These are phyloP conservation scores for Folsomia candida DNA, from an alignment of 2,888 invertebrate species.

Conservation along the genomic window DNA sequence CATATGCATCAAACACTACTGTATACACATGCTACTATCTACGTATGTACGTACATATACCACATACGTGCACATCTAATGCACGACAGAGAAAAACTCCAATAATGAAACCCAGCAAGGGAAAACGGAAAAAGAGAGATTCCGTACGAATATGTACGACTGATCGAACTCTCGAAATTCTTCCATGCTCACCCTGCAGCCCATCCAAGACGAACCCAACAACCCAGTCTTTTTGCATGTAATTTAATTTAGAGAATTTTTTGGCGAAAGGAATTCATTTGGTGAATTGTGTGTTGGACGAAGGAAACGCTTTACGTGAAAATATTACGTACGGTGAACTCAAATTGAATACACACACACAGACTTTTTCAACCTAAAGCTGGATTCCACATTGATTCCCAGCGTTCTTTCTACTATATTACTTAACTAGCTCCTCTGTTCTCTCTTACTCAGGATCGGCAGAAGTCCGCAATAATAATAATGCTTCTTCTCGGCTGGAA, in stretches of 20 bases:
- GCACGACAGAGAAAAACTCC: too few relatives aligned
- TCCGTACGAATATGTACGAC: too few relatives aligned
- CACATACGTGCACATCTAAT: too few relatives aligned
- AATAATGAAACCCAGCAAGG: too few relatives aligned
- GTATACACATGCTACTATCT: too few relatives aligned
- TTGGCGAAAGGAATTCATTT: slow-evolving; percentile 16
- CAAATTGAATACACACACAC: neutral
- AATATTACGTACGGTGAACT: neutral
- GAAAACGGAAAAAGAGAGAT: too few relatives aligned
- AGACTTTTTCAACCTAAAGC: neutral
- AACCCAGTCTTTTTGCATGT: slow-evolving; percentile 7
- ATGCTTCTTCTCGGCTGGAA: neutral
- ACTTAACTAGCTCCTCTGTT: neutral
- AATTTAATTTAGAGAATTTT: slow-evolving; percentile 22
- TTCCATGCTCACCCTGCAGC: slow-evolving; percentile 4
- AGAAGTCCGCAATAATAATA: too few relatives aligned
- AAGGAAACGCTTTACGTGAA: neutral
- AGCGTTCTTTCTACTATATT: neutral
- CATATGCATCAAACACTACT: too few relatives aligned
- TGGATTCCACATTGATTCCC: neutral
- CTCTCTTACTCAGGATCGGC: too few relatives aligned
- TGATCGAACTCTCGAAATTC: too few relatives aligned
- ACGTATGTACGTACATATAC: too few relatives aligned
- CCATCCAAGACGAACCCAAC: neutral
- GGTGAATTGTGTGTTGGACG: slow-evolving; percentile 1